These are phyloP conservation scores for Papilio polyxenes DNA, from an alignment of 1,140 invertebrate genomes.

Conservation along the genomic window DNA sequence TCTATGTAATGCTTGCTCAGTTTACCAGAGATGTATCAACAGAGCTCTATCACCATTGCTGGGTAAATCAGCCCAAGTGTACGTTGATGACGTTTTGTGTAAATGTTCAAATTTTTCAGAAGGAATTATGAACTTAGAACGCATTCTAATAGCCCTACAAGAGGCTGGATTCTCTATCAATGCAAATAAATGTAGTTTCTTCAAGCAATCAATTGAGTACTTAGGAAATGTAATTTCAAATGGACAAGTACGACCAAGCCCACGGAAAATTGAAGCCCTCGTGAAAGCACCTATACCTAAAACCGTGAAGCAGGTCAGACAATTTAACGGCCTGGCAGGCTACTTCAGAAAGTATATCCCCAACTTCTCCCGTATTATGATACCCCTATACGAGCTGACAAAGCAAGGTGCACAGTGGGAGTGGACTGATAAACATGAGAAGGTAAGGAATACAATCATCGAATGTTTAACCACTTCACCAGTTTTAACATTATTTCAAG, in stretches of 20 bases:
- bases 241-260: slow-evolving; percentile 50
- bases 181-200: slow-evolving; percentile 48
- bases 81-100: slow-evolving; percentile 41
- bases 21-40: slow-evolving; percentile 50
- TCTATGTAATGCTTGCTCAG: slow-evolving; percentile 54
- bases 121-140: slow-evolving; percentile 42
- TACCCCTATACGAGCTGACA: no score
- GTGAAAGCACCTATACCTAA: slow-evolving; percentile 47
- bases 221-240: slow-evolving; percentile 47
- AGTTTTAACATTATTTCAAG: slow-evolving; percentile 48
- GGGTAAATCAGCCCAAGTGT: slow-evolving; percentile 27
- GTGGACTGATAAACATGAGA: slow-evolving; percentile 42
- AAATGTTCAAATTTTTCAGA: slow-evolving; percentile 32
- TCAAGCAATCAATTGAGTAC: slow-evolving; percentile 51
- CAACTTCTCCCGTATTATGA: slow-evolving; percentile 61
- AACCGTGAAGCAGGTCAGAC: slow-evolving; percentile 54
- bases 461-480: slow-evolving; percentile 43
- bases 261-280: slow-evolving; percentile 53
- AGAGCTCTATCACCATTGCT: background rate
- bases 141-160: slow-evolving; percentile 43
- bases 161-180: slow-evolving; percentile 52
- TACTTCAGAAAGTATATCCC: slow-evolving; percentile 74
- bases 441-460: slow-evolving; percentile 40
- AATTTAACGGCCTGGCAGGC: slow-evolving; percentile 74
- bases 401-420: slow-evolving; percentile 22